These are phyloP conservation scores for Aphelinus certus DNA, from an alignment of 1,140 invertebrate species.

Conservation along the genomic window DNA sequence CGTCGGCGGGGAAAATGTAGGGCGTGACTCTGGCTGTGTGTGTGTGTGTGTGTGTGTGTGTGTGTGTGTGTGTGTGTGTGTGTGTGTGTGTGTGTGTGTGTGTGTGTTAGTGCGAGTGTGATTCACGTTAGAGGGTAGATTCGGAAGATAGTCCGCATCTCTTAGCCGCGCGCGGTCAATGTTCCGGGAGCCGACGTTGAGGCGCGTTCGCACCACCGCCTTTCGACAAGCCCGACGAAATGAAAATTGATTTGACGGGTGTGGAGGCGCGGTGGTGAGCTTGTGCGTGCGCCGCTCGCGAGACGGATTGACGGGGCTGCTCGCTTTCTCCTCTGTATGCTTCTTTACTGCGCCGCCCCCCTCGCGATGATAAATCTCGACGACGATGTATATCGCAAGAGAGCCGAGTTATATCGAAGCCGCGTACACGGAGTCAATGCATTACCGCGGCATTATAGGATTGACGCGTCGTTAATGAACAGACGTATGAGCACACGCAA, in stretches of 20 bases:
- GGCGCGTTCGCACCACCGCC: neutral
- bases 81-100: conserved; percentile 19
- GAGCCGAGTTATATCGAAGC: no score
- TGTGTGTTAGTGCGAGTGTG: conserved; percentile 2
- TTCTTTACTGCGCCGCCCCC: no score
- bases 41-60: conserved; percentile 2
- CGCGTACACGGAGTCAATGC: conserved; percentile 3
- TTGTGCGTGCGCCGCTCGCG: neutral
- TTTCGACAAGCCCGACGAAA: neutral
- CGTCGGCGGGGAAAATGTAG: conserved; percentile 48
- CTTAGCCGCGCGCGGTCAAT: conserved; percentile 44
- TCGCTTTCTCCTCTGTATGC: neutral
- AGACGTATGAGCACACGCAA: neutral
- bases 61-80: no score
- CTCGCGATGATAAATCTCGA: neutral
- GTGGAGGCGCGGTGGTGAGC: neutral
- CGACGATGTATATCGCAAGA: neutral
- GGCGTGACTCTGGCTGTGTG: conserved; percentile 46
- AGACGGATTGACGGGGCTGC: neutral
- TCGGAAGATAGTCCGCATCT: conserved; percentile 40
- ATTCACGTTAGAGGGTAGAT: conserved; percentile 51
- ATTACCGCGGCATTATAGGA: neutral
- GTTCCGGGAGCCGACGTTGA: conserved; percentile 13
- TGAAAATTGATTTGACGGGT: conserved; percentile 27
- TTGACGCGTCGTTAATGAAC: conserved; percentile 16